Percentiles rank a stretch among this genome's conserved stretches.
Evolutionary conservation across 2,888 invertebrate species (phyloP).

Genomic region (Mystacides longicornis): DNA sequence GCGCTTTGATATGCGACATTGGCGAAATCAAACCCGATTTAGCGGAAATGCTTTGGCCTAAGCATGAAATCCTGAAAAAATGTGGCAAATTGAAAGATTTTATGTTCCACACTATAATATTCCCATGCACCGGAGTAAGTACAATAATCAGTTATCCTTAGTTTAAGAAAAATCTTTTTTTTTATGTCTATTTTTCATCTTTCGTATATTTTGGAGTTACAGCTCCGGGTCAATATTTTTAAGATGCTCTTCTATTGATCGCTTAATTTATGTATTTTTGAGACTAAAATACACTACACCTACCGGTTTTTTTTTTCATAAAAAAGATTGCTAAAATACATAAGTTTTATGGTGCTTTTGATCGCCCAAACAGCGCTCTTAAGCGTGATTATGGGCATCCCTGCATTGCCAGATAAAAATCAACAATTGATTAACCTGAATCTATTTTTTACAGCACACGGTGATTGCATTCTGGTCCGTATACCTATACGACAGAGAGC

Average conservation of each 20-base stretch:
- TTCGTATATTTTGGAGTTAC: no score
- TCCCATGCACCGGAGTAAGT: conserved; percentile 21
- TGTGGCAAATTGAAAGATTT: conserved; percentile 15
- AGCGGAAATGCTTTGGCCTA: conserved; percentile 8
- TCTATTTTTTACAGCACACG: not conserved
- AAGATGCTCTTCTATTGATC: no score
- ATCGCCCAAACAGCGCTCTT: no score
- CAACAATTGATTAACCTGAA: not conserved
- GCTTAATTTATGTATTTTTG: no score
- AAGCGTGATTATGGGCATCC: no score
- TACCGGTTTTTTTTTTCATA: no score
- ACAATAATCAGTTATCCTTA: not conserved
- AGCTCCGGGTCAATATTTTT: no score
- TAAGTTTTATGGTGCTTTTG: no score
- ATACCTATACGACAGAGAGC: conserved; percentile 47
- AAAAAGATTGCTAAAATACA: no score
- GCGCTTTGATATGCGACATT: conserved; percentile 18
- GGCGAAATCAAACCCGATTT: conserved; percentile 14
- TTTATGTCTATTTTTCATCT: no score
- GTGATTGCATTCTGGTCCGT: conserved; percentile 43
- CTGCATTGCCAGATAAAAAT: not conserved
- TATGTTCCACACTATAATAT: conserved; percentile 19
- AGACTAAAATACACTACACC: no score
- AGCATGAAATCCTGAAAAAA: conserved; percentile 9
- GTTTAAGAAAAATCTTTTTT: not conserved